These are phyloP conservation scores for Phrynosoma platyrhinos DNA, from an alignment of 2,113 vertebrate species.

Conservation along the genomic window DNA sequence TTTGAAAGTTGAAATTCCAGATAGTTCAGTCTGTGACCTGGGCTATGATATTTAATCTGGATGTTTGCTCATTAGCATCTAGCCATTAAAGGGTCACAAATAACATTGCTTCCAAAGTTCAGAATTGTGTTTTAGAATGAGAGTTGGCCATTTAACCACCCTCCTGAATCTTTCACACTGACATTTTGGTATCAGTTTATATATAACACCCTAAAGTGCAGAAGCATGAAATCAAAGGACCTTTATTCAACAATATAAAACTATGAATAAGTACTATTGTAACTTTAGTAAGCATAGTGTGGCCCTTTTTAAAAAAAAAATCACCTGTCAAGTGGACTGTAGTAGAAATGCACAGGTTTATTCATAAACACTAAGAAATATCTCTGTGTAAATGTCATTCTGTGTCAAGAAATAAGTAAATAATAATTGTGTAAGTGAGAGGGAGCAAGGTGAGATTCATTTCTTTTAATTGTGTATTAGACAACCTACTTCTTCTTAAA, in stretches of 20 bases:
- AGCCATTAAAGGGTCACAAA: not conserved
- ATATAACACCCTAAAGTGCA: not conserved
- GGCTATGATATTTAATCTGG: not conserved
- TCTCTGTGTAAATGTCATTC: not conserved
- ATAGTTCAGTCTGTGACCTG: too few relatives aligned
- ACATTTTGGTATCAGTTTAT: not conserved
- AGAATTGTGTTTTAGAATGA: not conserved
- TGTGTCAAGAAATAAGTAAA: not conserved
- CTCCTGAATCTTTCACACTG: not conserved
- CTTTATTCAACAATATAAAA: conserved; percentile 3
- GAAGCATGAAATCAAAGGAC: not conserved
- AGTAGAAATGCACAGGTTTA: not conserved
- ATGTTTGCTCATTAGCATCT: not conserved
- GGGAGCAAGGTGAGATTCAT: not conserved
- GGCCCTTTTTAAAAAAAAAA: too few relatives aligned
- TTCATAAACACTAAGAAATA: not conserved
- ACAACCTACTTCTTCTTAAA: not conserved
- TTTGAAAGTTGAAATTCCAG: not conserved
- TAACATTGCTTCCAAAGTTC: not conserved
- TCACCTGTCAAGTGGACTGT: not conserved
- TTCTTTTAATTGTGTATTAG: not conserved
- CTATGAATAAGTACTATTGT: conserved; percentile 2
- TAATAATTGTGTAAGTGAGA: rapidly evolving
- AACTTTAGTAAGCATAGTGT: not conserved
- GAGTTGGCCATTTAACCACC: not conserved